Evolutionary conservation across 2,113 vertebrate species (phyloP).

Genomic region (Donacobius atricapilla): DNA sequence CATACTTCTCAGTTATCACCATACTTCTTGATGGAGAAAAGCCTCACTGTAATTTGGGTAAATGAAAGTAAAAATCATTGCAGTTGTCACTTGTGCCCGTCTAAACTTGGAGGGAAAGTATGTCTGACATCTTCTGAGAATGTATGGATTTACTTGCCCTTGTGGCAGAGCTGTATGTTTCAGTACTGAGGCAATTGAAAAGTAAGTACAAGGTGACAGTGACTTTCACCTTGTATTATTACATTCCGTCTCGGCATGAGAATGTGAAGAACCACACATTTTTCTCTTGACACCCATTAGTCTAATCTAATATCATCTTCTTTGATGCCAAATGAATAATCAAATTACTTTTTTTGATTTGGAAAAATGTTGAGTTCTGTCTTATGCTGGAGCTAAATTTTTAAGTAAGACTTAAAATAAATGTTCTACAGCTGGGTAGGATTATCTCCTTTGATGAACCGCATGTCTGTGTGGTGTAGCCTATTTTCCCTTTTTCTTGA

Average conservation of each 20-base stretch:
- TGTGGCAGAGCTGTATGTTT: neutral
- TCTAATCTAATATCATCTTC: neutral
- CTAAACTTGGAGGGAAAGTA: neutral
- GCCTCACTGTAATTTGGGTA: neutral
- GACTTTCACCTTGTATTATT: neutral
- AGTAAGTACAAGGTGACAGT: neutral
- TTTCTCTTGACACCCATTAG: neutral
- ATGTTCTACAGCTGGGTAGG: neutral
- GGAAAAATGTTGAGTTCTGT: neutral
- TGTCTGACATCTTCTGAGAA: neutral
- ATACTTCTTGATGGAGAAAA: neutral
- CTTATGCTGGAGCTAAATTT: neutral
- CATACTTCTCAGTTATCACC: neutral
- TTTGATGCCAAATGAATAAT: neutral
- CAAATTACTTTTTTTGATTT: neutral
- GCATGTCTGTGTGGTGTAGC: rapidly evolving
- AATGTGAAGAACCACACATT: neutral
- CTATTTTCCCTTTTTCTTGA: neutral
- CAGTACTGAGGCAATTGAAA: neutral
- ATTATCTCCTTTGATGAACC: neutral
- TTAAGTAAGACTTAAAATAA: neutral
- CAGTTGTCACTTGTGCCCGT: neutral
- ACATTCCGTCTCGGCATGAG: neutral
- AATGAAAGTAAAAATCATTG: neutral
- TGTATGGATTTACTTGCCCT: neutral